Evolutionary conservation across 2,113 vertebrate species (phyloP), one percentile per base, ranked within the genome.

Genomic region (Sigmodon hispidus): DNA sequence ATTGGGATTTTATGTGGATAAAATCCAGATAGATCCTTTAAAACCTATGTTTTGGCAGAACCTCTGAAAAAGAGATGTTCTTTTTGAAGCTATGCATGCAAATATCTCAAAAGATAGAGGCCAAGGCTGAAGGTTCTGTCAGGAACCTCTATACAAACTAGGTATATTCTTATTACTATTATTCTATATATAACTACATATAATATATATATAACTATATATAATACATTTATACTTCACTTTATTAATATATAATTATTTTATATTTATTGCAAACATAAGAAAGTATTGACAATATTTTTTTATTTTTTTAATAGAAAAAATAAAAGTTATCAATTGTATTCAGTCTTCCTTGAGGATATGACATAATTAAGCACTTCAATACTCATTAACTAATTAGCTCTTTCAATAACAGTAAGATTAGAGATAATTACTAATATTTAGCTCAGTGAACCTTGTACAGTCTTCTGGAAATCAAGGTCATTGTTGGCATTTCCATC

Each of bases 331-430:
- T 95, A 79, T 5, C 2, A 12, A 77, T 69, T 86, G 83, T 55
- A 90, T 86, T 36, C 91, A 26, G 59, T 96, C 96, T 96, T 97
- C 36, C 89, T 63, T 93, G 48, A 97, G 57, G 12, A 59, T 89
- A 70, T 93, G 67, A 88, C 21, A 86, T 29, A 88, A 31, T 89
- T 96, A 85, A 70, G 29, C 59, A 93, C 75, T 97, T 95, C 45
- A 95, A 94, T 97, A 80, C 13, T 96, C 76, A 96, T 97, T 97
- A 98, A 95, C 94, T 96, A 97, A 96, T 94, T 95, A 90, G 86
- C 0, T 0, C 40, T 85, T 96, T 94, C 36, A 93, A 77, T n/a
- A 93, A 87, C 2, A 88, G 67, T 83, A 93, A 97, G 96, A 96
- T 90, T 73, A 95, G n/a, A 94, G 34, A 73, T 96, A 97, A 97